Base-by-base conservation (phyloP, 2,888 invertebrate species). In the Melieria crassipennis region DNA sequence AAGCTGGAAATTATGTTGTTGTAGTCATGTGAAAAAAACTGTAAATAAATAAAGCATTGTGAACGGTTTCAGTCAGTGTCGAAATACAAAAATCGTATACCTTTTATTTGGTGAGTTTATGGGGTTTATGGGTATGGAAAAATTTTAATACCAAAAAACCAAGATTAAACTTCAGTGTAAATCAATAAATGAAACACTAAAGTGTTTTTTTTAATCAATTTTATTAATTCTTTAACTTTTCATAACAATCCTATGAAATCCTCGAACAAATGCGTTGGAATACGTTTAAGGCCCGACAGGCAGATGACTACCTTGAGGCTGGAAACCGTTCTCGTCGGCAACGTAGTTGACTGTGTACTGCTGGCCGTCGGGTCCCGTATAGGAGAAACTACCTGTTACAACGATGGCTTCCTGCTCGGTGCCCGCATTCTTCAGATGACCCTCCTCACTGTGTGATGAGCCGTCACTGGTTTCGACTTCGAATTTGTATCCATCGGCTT, bases 281-380 rank as follows among this genome's bases (percentile, higher is more conserved):
- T 67, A 58, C 6, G 63, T 16, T 43, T 42, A n/a, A 47, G 69
- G 55, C 43, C 43, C 56, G 5, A 30, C 43, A 72, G 80, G 81
- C 61, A 82, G 72, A 77, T 81, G 80, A 3, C 70, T 77, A 47
- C 79, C 82, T 63, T 70, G 48, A 4, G 88, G 87, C 78, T 87
- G 87, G 83, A 86, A 89, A 74, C 88, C 89, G 74, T 88, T 86
- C 77, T 88, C 87, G 77, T 88, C 88, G 65, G 88, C 88, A 5
- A 84, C 80, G 77, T 87, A 88, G 63, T 73, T 89, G 73, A 92
- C 89, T 6, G 88, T 69, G 69, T 80, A 81, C n/a, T 77, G 75
- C 43, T 74, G 57, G 13, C 82, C 82, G 72, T 80, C 78, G 65
- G 77, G 75, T 70, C 73, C 82, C 47, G 78, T 70, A 50, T 70